phyloP scores from a whole-genome alignment of 1,140 invertebrate species.

The Pteromalus puparum region DNA sequence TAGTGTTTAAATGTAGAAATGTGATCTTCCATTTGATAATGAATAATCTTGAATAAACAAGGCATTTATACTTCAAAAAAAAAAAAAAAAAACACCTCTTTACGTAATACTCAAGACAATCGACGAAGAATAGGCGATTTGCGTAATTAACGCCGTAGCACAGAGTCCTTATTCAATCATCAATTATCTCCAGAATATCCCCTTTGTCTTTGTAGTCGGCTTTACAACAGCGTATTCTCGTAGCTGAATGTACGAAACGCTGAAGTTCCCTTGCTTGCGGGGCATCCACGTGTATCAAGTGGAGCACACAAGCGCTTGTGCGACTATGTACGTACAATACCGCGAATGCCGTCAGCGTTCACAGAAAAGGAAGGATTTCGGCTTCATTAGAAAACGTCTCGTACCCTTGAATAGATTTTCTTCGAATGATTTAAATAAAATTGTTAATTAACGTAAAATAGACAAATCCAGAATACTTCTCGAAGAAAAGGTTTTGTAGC shows the following conservation, averaged over 20 bases:
- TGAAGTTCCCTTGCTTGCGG: neutral
- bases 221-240: neutral
- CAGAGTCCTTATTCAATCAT: neutral
- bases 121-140: neutral
- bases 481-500: neutral
- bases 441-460: too few species aligned
- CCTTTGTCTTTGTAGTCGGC: neutral
- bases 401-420: neutral
- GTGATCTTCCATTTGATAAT: too few species aligned
- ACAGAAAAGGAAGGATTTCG: slow-evolving; percentile 1
- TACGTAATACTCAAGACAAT: too few species aligned
- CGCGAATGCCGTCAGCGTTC: neutral
- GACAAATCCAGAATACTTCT: too few species aligned
- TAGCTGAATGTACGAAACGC: too few species aligned
- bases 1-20: too few species aligned
- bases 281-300: neutral
- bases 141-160: neutral
- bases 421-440: slow-evolving; percentile 26
- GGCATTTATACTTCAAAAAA: too few species aligned
- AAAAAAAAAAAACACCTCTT: too few species aligned
- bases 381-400: slow-evolving; percentile 10
- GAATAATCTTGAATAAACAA: too few species aligned
- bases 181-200: neutral
- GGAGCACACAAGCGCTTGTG: neutral
- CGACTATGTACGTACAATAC: neutral